Percentiles rank a stretch among this genome's conserved stretches.
phyloP scores from a whole-genome alignment of 2,888 invertebrate species.

The Hydrotaea diabolus region DNA sequence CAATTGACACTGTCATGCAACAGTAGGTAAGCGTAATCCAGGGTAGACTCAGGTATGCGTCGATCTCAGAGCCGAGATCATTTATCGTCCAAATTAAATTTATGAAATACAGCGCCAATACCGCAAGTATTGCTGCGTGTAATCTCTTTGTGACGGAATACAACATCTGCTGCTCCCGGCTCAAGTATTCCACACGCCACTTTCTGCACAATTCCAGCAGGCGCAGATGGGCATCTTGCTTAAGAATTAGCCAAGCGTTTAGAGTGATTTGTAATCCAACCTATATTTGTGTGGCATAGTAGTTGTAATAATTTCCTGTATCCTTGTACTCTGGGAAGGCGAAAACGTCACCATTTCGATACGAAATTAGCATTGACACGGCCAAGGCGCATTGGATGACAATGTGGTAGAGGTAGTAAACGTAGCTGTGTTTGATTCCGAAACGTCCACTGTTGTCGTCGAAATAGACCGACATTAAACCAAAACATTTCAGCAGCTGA shows the following conservation, averaged over 20 bases:
- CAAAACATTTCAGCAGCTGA: conserved; percentile 52
- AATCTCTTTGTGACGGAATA: neutral
- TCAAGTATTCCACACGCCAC: neutral
- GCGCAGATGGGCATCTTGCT: conserved; percentile 1
- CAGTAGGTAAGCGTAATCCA: conserved; percentile 69
- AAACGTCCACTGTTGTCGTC: conserved; percentile 59
- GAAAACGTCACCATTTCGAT: conserved; percentile 61
- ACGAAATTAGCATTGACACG: conserved; percentile 59
- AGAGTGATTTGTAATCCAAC: conserved; percentile 67
- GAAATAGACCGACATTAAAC: conserved; percentile 64
- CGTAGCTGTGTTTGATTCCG: conserved; percentile 65
- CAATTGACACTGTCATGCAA: conserved; percentile 67
- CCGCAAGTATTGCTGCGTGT: neutral
- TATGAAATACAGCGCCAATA: neutral
- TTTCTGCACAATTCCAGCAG: conserved; percentile 1
- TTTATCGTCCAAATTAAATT: neutral
- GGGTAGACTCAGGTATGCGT: conserved; percentile 35
- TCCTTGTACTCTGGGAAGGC: conserved; percentile 66
- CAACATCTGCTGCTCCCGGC: neutral
- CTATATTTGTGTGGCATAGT: conserved; percentile 68
- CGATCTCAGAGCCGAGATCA: neutral
- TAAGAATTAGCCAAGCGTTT: neutral
- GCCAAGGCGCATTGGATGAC: conserved; percentile 68
- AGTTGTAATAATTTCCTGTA: conserved; percentile 72
- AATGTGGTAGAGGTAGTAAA: conserved; percentile 69